Evolutionary conservation across 2,113 vertebrate genomes (phyloP), one percentile per base, ranked within the genome.

Genomic region (Struthio camelus): DNA sequence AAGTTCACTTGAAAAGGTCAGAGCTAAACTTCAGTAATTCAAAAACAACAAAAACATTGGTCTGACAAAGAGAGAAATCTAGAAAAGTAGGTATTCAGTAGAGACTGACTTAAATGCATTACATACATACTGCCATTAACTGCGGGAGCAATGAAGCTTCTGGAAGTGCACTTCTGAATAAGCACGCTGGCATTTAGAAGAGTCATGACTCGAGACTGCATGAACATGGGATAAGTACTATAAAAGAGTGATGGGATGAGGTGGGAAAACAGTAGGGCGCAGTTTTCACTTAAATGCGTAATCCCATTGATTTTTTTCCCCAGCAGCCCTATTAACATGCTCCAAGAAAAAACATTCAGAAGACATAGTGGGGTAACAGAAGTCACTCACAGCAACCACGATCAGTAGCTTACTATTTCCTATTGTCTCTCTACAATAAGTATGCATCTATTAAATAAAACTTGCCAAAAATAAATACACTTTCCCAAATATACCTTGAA

Each of bases 1-100:
- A 88, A 91, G 50, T 67, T 70, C 36, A 76, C 70, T 71, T 82
- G 77, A 78, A 97, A 96, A 97, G 92, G 90, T 92, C 84, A 93
- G 59, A 91, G 54, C 3, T 1, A 75, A 91, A 87, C 75, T 54
- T 65, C 38, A 51, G 73, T 34, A 77, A n/a, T 38, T 59, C 32
- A 23, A 11, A 80, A 87, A n/a, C 11, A 38, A 18, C 0, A 24
- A 27, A 51, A 38, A 6, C 0, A 10, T 23, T 16, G 42, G 27
- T 28, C 59, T 93, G 85, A 67, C 62, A 3, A 56, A 80, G 72
- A 5, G 12, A 11, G 1, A 11, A 10, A 38, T 30, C 13, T 0
- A 77, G 0, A 17, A 11, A 27, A 6, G 9, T 4, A 50, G 75
- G 36, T 2, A 4, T 32, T 8, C 32, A 4, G 25, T 7, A 70